A percentile compares a stretch with the other conserved stretches of the same genome.
phyloP scores from a whole-genome alignment of 2,888 invertebrate species.

The Metopia argyrocephala region DNA sequence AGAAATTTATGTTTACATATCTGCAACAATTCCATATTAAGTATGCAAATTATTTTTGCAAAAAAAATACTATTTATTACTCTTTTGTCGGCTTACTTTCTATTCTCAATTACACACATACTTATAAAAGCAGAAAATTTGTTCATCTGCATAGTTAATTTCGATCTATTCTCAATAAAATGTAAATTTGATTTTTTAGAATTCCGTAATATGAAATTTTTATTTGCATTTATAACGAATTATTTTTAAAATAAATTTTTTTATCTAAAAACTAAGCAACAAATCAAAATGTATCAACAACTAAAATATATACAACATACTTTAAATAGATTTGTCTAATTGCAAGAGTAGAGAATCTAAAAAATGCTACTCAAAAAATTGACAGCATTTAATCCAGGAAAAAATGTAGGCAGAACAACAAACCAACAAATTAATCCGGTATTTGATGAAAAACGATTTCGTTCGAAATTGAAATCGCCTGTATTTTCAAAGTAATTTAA shows the following conservation, averaged over 20 bases:
- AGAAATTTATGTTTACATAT: too few relatives aligned
- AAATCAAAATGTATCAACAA: slow-evolving; percentile 59
- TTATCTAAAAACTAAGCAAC: slow-evolving; percentile 61
- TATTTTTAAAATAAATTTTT: slow-evolving; percentile 16
- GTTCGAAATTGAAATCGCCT: too few relatives aligned
- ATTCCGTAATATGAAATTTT: not conserved
- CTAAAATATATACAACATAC: slow-evolving; percentile 59
- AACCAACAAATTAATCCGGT: not conserved
- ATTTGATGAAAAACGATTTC: too few relatives aligned
- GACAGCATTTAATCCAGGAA: not conserved
- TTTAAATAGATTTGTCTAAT: slow-evolving; percentile 52
- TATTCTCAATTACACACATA: too few relatives aligned
- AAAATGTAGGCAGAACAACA: slow-evolving; percentile 37
- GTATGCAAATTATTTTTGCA: too few relatives aligned
- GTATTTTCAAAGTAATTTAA: too few relatives aligned
- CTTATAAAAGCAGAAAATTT: too few relatives aligned
- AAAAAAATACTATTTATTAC: too few relatives aligned
- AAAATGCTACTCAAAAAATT: slow-evolving; percentile 61
- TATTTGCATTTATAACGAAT: slow-evolving; percentile 26
- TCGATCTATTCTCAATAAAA: not conserved
- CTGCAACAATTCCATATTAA: too few relatives aligned
- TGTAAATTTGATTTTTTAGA: not conserved
- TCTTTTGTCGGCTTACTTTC: too few relatives aligned
- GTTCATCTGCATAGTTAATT: too few relatives aligned
- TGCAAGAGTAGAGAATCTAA: slow-evolving; percentile 44